Base-by-base conservation (phyloP, 2,888 invertebrate species). In the Metellina segmentata region DNA sequence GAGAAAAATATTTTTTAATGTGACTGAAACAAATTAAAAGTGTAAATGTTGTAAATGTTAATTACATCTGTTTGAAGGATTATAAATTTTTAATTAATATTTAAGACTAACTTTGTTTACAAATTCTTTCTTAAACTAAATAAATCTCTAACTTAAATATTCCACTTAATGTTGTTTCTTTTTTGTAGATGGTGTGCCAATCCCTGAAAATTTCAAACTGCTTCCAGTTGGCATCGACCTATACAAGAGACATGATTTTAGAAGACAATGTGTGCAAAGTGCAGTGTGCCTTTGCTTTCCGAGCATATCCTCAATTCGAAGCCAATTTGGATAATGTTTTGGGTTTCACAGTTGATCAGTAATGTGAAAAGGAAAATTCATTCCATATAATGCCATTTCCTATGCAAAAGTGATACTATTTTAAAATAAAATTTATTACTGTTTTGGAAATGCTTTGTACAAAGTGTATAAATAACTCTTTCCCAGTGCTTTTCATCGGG, bases 231-330 rank as follows among this genome's bases (percentile, higher is more conserved):
- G 95, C 97, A 86, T 96, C 97, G 91, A 98, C 98, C 95, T 98
- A 97, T 96, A 97, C 97, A 85, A 96, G 97, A 85, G 97, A 98
- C 51, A 97, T 97, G 0, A 97, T 98, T 75, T 95, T 97, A 48
- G 96, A 97, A 4, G 98, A 98, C 94, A 97, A 98, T 94, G 98
- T 98, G 13, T 98, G 98, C 95, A 97, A 97, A 19, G 97, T 98
- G 5, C 98, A 98, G 95, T 98, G 98, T 94, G 97, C 97, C 77
- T 95, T 95, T 94, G 95, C 95, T n/a, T 95, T 94, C 74, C 91
- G 94, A 51, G 91, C 93, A 0, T 92, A 93, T 8, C 93, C 93
- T 11, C 89, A 93, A 34, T 92, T 93, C 53, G 91, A 92, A 70
- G 77, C 89, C 6, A 93, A 91, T 61, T 72, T 88, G 11, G 85